phyloP scores from a whole-genome alignment of 2,888 invertebrate genomes.

The Chrysodeixis includens region DNA sequence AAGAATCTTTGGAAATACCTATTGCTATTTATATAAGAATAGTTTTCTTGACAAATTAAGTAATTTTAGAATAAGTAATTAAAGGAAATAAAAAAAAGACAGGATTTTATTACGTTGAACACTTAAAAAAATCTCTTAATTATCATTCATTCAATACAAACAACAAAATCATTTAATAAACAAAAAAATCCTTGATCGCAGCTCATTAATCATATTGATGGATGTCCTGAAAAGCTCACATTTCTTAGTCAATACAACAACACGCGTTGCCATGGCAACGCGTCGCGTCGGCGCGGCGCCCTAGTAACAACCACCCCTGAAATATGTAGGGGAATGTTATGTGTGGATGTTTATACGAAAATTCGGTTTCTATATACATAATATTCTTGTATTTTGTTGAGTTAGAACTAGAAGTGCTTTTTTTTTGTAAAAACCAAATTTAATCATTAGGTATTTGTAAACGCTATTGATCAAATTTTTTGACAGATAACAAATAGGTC shows the following conservation, averaged over 20 bases:
- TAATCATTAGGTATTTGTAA: too few relatives aligned
- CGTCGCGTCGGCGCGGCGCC: conserved; percentile 77
- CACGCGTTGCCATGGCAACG: conserved; percentile 72
- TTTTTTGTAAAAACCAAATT: too few relatives aligned
- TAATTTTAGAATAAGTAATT: too few relatives aligned
- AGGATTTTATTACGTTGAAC: too few relatives aligned
- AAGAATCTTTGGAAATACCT: too few relatives aligned
- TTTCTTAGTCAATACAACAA: conserved; percentile 50
- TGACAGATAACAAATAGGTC: too few relatives aligned
- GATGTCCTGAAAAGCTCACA: conserved; percentile 30
- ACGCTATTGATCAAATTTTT: too few relatives aligned
- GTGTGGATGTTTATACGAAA: conserved; percentile 1
- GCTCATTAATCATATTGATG: conserved; percentile 39
- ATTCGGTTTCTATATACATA: background rate
- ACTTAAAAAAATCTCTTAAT: background rate
- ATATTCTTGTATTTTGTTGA: too few relatives aligned
- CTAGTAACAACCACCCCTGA: conserved; percentile 50
- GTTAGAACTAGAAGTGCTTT: too few relatives aligned
- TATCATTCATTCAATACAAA: background rate
- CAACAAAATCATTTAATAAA: background rate
- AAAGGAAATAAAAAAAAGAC: too few relatives aligned
- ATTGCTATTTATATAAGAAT: too few relatives aligned
- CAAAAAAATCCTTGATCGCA: background rate
- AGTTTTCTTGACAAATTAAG: too few relatives aligned
- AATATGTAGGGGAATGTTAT: conserved; percentile 44